phyloP scores from a whole-genome alignment of 2,888 invertebrate genomes.

The Lasioglossum vierecki region DNA sequence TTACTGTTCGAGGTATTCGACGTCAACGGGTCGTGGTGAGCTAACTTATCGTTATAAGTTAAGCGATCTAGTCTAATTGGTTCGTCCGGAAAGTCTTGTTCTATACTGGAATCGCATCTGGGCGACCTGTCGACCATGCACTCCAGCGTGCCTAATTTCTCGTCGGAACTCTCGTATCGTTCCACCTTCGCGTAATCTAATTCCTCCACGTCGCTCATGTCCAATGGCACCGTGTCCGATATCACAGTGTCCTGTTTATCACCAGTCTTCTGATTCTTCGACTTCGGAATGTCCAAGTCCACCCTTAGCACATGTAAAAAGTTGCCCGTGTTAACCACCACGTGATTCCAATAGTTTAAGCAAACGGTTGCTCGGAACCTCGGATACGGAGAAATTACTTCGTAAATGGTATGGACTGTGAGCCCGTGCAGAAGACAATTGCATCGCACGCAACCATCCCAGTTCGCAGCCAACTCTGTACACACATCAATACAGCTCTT shows the following conservation, averaged over 20 bases:
- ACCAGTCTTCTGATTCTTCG: constrained; percentile 73
- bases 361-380: constrained; percentile 90
- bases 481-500: background rate
- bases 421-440: constrained; percentile 95
- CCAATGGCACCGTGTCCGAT: constrained; percentile 76
- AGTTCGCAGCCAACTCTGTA: constrained; percentile 85
- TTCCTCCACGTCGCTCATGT: constrained; percentile 80
- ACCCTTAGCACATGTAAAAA: constrained; percentile 92
- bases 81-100: constrained; percentile 76
- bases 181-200: constrained; percentile 77
- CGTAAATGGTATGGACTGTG: constrained; percentile 96
- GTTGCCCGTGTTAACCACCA: constrained; percentile 93
- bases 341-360: constrained; percentile 89
- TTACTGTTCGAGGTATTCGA: constrained; percentile 77
- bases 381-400: constrained; percentile 94
- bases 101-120: constrained; percentile 75
- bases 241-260: constrained; percentile 81
- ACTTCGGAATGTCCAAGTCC: constrained; percentile 84
- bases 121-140: constrained; percentile 74
- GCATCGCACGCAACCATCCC: constrained; percentile 87
- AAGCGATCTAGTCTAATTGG: constrained; percentile 66
- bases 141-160: constrained; percentile 76
- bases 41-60: constrained; percentile 62
- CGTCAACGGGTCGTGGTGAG: constrained; percentile 68
- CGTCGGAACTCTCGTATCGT: constrained; percentile 75